Base-by-base conservation (phyloP, 1,140 invertebrate species). In the Sminthurides bifidus region DNA sequence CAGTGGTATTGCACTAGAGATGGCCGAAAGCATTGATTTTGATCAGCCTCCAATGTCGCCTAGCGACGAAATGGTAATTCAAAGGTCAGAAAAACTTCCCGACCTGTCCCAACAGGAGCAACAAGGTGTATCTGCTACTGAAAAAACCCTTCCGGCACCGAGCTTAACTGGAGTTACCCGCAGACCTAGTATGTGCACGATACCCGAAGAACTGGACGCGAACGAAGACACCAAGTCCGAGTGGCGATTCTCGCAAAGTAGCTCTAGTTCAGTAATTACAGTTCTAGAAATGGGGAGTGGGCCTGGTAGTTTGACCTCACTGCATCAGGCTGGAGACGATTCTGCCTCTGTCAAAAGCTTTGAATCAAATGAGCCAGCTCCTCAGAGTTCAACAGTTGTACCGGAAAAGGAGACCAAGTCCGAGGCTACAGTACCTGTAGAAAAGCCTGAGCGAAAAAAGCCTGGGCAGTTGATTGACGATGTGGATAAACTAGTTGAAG, bases 401-500 rank as follows among this genome's bases (percentile, higher is more conserved):
- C 10, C 45, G 12, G 14, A 8, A 21, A 19, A 8, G 19, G 21
- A 12, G 41, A 14, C 14, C 8, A 21, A 44, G 19, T 35, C 19
- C 12, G 41, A 19, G 21, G 21, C 21, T 10, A 19, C 14, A 44
- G 21, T 10, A 12, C 8, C 14, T 14, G 21, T 44, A 49, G 26
- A 43, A 29, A 37, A 43, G 31, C 26, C 21, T 1, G 53, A 56
- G 23, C 37, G 56, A 15, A 62, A 62, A 35, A 62, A 62, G 21
- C 60, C 60, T 2, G 56, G 44, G 10, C 55, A 56, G 27, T 44
- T 61, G 15, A 38, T 62, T 53, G 67, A 63, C 29, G 70, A 76
- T 45, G 69, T 76, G 29, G 68, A 68, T 31, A 71, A 71, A 59
- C 65, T 75, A 19, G 73, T 74, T 58, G 70, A 68, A 24, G 72